Base-by-base conservation (phyloP, 2,113 vertebrate species). In the Bubo scandiacus region DNA sequence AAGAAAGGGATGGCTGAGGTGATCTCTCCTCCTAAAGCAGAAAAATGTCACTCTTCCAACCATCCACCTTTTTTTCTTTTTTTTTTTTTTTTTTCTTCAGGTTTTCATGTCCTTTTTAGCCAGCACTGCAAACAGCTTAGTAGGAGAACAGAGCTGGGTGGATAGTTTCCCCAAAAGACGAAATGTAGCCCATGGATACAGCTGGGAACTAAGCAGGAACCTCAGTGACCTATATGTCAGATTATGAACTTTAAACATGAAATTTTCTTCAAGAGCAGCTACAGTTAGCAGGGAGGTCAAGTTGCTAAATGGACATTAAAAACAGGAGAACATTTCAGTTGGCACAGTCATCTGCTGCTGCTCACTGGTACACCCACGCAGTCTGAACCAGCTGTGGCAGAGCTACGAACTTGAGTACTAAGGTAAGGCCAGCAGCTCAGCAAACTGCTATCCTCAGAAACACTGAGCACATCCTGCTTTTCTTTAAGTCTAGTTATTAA, bases 341-440 rank as follows among this genome's bases (percentile, higher is more conserved):
- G 61, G 49, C 73, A 36, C 19, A 15, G 26, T 25, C 26, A 2
- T 2, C 30, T 15, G 30, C 58, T 70, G 65, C 43, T 80, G 81
- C 68, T 58, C 59, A 9, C 55, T 84, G 57, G 30, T 19, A 55
- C 38, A 27, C 17, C 65, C 61, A 89, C 6, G 2, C 42, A 82
- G 51, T 4, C 57, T 34, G 47, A 14, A 70, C 14, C 70, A 63
- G 65, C 85, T 55, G 65, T 5, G 47, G 15, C 6, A n/a, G 36
- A 59, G 70, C 4, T 0, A 10, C 1, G 26, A 54, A 20, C 42
- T 17, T 0, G 17, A 66, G 72, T 36, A 25, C 34, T 3, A 40
- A 36, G 63, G 55, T n/a, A 82, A 79, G 47, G 68, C 36, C 81
- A 86, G 74, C 43, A 72, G 72, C 70, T 55, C 81, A 59, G 61